phyloP scores from a whole-genome alignment of 64 coral and sea anemone species.

The Trachythela sp. region DNA sequence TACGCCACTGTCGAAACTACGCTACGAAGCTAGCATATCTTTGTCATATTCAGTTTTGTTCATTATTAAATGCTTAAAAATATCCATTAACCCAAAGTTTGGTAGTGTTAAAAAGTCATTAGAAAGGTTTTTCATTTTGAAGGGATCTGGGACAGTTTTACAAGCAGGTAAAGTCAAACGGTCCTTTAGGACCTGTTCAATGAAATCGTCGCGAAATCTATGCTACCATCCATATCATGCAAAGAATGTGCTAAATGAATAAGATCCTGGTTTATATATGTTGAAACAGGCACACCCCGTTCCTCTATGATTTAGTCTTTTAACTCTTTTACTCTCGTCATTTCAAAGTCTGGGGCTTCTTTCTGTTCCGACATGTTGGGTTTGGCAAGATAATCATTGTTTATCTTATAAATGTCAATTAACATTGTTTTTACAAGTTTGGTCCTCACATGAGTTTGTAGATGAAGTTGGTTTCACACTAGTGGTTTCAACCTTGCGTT shows the following conservation, averaged over 20 bases:
- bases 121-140: not conserved
- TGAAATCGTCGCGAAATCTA: not conserved
- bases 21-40: not conserved
- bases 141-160: not conserved
- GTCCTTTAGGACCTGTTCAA: not conserved
- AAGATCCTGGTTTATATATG: not conserved
- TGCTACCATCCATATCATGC: not conserved
- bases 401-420: too few species aligned
- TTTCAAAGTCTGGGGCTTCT: not conserved
- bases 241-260: not conserved
- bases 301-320: not conserved
- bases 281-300: not conserved
- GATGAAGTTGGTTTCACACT: not conserved
- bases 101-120: not conserved
- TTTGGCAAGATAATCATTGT: not conserved
- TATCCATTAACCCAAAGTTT: constrained; percentile 13
- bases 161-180: constrained; percentile 17
- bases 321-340: not conserved
- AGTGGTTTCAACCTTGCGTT: not conserved
- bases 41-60: not conserved
- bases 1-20: too few species aligned
- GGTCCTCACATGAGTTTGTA: too few species aligned
- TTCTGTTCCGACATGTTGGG: not conserved
- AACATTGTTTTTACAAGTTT: too few species aligned
- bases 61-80: constrained; percentile 10